Evolutionary conservation across 2,797 vertebrate genomes (phyloP), one percentile per base, ranked within the genome.

Genomic region (Phalloptychus januarius): DNA sequence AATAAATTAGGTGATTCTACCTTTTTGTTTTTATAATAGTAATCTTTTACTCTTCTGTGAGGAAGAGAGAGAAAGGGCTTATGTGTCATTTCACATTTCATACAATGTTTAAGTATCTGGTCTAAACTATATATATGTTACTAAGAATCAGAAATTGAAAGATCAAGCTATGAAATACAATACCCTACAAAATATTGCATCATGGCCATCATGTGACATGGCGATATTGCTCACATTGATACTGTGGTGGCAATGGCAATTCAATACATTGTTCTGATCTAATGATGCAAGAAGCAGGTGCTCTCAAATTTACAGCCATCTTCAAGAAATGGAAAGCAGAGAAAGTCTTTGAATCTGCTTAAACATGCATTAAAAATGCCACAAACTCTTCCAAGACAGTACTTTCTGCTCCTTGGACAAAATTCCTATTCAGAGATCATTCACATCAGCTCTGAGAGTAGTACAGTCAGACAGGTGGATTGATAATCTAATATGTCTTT

Each of bases 401-500:
- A 71, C 79, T 85, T 86, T 85, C 82, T 81, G 74, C 79, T 86
- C 78, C 61, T 80, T 79, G 74, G 76, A 85, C 74, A 79, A 86
- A 76, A 91, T 86, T 94, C 81, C 90, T 76, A 87, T 85, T 78
- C 85, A 83, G 74, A 69, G 81, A 61, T 74, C 72, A 88, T 92
- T 91, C 90, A 88, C 89, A 77, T 70, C 23, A 5, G 81, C 84
- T 83, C 84, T 83, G 76, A 58, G 65, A 75, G 78, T 89, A 87
- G 90, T 82, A 90, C 78, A 91, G 86, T 83, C 78, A 83, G 91
- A 91, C 89, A 93, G 93, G 92, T 93, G 93, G 91, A 93, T 91
- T 92, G 88, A 94, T 95, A 92, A 94, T 95, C 88, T 93, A 91
- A 94, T 89, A 93, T 89, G 90, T 91, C 84, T 91, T 69, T 38